phyloP scores from a whole-genome alignment of 2,888 invertebrate species.

The Drosophila vallismaia region DNA sequence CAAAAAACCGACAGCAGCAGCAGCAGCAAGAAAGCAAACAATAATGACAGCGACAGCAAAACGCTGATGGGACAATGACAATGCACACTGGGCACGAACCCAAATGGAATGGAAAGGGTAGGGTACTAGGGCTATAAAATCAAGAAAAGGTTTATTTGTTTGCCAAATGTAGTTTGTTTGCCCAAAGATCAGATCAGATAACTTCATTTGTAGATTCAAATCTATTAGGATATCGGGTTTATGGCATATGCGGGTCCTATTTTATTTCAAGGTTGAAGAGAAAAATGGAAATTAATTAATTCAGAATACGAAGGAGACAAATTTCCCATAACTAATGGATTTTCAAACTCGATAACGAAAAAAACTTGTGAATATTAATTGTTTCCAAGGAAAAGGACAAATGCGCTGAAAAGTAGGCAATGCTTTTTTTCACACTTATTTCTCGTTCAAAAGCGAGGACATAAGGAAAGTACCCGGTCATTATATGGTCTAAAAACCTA shows the following conservation, averaged over 20 bases:
- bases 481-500: not conserved
- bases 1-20: conserved; percentile 54
- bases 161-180: conserved; percentile 13
- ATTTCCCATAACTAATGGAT: not conserved
- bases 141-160: conserved; percentile 1
- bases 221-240: not conserved
- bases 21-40: conserved; percentile 61
- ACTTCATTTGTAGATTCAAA: not conserved
- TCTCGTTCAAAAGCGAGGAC: not conserved
- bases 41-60: conserved; percentile 59
- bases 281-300: not conserved
- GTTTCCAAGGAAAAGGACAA: not conserved
- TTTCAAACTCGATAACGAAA: not conserved
- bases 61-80: conserved; percentile 46
- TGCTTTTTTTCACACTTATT: not conserved
- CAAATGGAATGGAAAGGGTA: not conserved
- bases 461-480: too few relatives aligned
- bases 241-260: not conserved
- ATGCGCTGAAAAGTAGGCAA: not conserved
- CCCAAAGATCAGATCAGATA: conserved; percentile 2
- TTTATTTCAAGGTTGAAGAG: not conserved
- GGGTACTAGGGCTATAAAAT: not conserved
- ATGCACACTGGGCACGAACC: conserved; percentile 36
- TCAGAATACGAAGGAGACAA: not conserved
- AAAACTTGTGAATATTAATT: not conserved